Evolutionary conservation across 1,140 invertebrate genomes (phyloP).

Genomic region (Caenorhabditis tropicalis): DNA sequence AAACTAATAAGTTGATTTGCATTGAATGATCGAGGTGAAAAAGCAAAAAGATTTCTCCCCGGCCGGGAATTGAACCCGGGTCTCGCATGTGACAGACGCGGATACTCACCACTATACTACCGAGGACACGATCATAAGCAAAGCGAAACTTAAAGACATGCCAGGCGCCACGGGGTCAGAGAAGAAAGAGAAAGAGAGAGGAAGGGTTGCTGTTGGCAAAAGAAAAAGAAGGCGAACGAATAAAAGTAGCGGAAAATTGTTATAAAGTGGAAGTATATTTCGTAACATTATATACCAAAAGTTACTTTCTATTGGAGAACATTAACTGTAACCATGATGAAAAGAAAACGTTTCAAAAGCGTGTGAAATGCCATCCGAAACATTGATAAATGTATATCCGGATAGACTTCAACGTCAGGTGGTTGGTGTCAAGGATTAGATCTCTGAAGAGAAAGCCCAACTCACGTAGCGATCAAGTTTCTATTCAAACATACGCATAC

Average conservation of each 20-base stretch:
- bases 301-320: too few relatives aligned
- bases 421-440: conserved; percentile 23
- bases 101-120: conserved; percentile 67
- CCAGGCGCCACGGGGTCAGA: neutral
- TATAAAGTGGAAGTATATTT: neutral
- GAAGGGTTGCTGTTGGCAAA: neutral
- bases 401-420: neutral
- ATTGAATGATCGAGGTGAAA: neutral
- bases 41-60: conserved; percentile 53
- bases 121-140: conserved; percentile 41
- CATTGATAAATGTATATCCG: neutral
- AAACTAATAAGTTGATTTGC: neutral
- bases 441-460: conserved; percentile 1
- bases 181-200: neutral
- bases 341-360: neutral
- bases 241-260: neutral
- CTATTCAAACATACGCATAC: conserved; percentile 7
- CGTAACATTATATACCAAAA: neutral
- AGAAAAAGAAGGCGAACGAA: neutral
- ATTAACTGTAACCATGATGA: too few relatives aligned
- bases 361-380: neutral
- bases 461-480: conserved; percentile 27
- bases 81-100: conserved; percentile 65
- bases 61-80: conserved; percentile 66
- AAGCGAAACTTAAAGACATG: neutral